A percentile compares a stretch with the other conserved stretches of the same genome.
Evolutionary conservation across 2,888 invertebrate genomes (phyloP).

Genomic region (Eristalinus aeneus): DNA sequence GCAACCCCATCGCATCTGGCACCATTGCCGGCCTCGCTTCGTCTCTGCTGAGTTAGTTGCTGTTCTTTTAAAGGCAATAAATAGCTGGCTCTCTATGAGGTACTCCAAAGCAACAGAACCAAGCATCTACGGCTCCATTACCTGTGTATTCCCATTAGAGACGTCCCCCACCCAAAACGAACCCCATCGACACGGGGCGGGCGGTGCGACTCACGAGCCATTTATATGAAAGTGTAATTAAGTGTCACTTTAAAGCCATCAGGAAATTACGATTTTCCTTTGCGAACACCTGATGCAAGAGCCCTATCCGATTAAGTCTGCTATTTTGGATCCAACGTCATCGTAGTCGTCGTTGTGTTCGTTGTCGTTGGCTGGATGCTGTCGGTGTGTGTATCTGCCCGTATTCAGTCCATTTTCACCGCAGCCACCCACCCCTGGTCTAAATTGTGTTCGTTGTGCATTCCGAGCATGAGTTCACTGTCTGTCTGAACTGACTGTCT

Average conservation of each 20-base stretch:
- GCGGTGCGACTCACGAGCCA: conserved; percentile 49
- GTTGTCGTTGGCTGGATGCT: not conserved
- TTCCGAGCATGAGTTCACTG: not conserved
- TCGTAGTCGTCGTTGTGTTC: conserved; percentile 2
- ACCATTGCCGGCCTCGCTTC: not conserved
- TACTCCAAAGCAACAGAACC: conserved; percentile 24
- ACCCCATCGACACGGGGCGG: not conserved
- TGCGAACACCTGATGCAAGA: conserved; percentile 72
- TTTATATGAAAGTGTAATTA: conserved; percentile 73
- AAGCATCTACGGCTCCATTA: conserved; percentile 41
- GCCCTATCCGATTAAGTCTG: conserved; percentile 69
- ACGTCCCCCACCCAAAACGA: conserved; percentile 2
- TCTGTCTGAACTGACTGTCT: conserved; percentile 17
- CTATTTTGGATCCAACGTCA: conserved; percentile 56
- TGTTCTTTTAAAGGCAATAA: conserved; percentile 57
- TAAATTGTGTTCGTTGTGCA: not conserved
- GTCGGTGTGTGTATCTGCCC: conserved; percentile 15
- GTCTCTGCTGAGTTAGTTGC: not conserved
- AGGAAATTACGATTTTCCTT: conserved; percentile 73
- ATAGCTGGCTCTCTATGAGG: conserved; percentile 50
- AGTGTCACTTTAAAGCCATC: conserved; percentile 73
- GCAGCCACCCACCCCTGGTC: not conserved
- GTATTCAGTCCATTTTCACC: conserved; percentile 27
- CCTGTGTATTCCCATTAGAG: conserved; percentile 32
- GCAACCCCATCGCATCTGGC: not conserved